phyloP scores from a whole-genome alignment of 2,888 invertebrate species.

The Oscheius onirici region DNA sequence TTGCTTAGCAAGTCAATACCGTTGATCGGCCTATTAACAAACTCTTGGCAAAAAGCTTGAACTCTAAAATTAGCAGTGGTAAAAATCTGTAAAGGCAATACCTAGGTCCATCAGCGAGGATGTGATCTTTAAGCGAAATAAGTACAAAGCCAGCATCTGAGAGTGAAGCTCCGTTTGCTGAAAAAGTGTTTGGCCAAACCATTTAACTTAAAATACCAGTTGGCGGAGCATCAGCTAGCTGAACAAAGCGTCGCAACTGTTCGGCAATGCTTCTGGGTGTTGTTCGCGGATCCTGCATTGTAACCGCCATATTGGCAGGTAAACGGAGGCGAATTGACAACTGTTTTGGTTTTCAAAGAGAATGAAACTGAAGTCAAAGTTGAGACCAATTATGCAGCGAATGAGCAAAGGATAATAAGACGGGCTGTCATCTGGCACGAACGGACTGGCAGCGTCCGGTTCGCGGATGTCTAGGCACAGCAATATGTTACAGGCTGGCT shows the following conservation, averaged over 20 bases:
- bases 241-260: conserved; percentile 61
- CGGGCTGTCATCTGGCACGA: conserved; percentile 32
- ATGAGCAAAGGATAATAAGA: conserved; percentile 12
- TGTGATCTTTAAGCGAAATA: conserved; percentile 60
- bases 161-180: conserved; percentile 50
- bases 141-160: conserved; percentile 63
- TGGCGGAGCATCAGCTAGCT: conserved; percentile 54
- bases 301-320: conserved; percentile 24
- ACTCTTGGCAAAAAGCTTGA: conserved; percentile 57
- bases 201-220: conserved; percentile 32
- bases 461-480: conserved; percentile 31
- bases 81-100: conserved; percentile 16
- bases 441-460: conserved; percentile 29
- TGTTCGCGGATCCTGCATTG: conserved; percentile 31
- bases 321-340: background rate
- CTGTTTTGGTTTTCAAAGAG: too few relatives aligned
- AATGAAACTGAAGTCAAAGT: background rate
- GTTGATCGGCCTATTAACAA: conserved; percentile 54
- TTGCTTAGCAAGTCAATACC: conserved; percentile 60
- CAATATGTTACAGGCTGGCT: conserved; percentile 32
- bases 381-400: background rate
- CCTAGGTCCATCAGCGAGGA: conserved; percentile 56
- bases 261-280: conserved; percentile 52
- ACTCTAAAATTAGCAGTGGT: conserved; percentile 43
- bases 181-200: conserved; percentile 23